phyloP scores from a whole-genome alignment of 1,140 invertebrate species.

The Cherax quadricarinatus region DNA sequence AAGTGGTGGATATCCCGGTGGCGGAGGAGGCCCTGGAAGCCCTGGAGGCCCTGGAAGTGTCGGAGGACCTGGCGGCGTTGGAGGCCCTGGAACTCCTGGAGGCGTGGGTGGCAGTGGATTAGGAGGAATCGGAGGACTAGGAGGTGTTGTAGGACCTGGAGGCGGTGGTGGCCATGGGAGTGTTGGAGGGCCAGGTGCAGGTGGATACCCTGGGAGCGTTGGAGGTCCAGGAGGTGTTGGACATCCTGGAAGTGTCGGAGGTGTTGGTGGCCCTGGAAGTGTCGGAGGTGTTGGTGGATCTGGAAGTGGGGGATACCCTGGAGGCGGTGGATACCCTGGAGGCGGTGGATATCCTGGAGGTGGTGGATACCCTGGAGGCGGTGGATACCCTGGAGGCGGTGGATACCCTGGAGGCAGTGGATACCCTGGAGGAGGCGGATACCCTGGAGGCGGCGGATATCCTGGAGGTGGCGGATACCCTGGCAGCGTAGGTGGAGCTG shows the following conservation, averaged over 20 bases:
- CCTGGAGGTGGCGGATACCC: not conserved
- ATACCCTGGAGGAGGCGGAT: not conserved
- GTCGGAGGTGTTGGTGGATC: not conserved
- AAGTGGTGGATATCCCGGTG: not conserved
- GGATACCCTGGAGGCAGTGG: not conserved
- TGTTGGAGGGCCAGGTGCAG: not conserved
- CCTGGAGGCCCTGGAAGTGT: not conserved
- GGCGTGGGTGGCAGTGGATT: not conserved
- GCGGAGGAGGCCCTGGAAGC: not conserved
- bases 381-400: not conserved
- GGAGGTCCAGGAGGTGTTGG: not conserved
- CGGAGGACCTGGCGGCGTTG: not conserved
- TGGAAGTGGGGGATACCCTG: constrained; percentile 26
- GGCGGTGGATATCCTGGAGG: not conserved
- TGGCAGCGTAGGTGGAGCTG: not conserved
- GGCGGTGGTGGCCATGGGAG: not conserved
- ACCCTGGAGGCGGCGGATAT: not conserved
- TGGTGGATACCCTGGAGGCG: not conserved
- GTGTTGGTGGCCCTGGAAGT: not conserved
- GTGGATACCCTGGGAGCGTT: not conserved
- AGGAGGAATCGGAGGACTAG: not conserved
- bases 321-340: constrained; percentile 16
- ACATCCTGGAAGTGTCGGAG: constrained; percentile 17
- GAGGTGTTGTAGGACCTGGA: not conserved
- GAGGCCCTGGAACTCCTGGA: not conserved